These are phyloP conservation scores for Genyomyrus donnyi DNA, from an alignment of 2,113 vertebrate species.

Conservation along the genomic window DNA sequence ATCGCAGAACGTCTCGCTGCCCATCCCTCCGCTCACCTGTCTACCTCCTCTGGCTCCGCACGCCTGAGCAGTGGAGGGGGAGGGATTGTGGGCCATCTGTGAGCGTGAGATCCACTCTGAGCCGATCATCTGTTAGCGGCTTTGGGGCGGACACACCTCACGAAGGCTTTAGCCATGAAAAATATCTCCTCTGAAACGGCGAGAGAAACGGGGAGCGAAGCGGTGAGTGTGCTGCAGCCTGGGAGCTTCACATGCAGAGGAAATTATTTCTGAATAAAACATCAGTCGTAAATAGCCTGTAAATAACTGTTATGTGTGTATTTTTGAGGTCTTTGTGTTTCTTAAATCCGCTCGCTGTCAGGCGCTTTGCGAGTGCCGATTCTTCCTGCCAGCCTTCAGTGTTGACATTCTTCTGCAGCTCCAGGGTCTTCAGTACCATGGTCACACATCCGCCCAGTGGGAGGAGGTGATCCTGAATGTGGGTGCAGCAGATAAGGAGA, in stretches of 20 bases:
- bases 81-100: not conserved
- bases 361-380: not conserved
- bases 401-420: not conserved
- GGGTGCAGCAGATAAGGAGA: not conserved
- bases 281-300: not conserved
- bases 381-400: not conserved
- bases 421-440: not conserved
- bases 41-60: not conserved
- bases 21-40: conserved; percentile 11
- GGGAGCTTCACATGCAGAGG: not conserved
- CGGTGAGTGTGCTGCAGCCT: not conserved
- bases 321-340: not conserved
- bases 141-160: not conserved
- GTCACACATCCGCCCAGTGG: not conserved
- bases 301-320: not conserved
- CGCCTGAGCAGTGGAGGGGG: not conserved
- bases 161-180: not conserved
- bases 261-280: not conserved
- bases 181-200: not conserved
- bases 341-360: not conserved
- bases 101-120: not conserved
- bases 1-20: conserved; percentile 3
- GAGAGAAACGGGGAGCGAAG: not conserved
- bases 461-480: not conserved
- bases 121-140: not conserved